phyloP scores from a whole-genome alignment of 2,797 vertebrate genomes.

The Macroramphosus scolopax region DNA sequence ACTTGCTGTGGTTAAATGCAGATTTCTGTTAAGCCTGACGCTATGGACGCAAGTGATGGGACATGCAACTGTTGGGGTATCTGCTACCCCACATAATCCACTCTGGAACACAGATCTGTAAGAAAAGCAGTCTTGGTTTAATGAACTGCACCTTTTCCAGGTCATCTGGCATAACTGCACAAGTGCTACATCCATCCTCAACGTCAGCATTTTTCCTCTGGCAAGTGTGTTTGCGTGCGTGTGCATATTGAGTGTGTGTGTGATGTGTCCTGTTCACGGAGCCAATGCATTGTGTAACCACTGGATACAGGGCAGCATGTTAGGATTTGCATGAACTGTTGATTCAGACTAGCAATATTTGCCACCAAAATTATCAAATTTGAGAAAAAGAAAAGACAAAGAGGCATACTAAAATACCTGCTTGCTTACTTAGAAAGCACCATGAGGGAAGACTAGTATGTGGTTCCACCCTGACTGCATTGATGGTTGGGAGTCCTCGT shows the following conservation, averaged over 20 bases:
- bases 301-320: conserved; percentile 81
- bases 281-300: conserved; percentile 78
- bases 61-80: conserved; percentile 57
- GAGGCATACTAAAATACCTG: conserved; percentile 65
- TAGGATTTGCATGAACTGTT: conserved; percentile 82
- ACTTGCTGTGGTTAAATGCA: conserved; percentile 77
- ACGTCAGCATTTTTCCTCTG: conserved; percentile 67
- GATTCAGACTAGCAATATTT: conserved; percentile 87
- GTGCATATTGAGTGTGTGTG: conserved; percentile 22
- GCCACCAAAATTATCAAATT: conserved; percentile 77
- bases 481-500: conserved; percentile 45
- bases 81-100: conserved; percentile 50
- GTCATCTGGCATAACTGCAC: conserved; percentile 73
- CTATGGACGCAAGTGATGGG: conserved; percentile 66
- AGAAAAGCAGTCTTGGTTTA: conserved; percentile 53
- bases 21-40: conserved; percentile 72
- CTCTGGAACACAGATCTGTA: conserved; percentile 63
- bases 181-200: conserved; percentile 72
- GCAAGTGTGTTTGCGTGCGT: conserved; percentile 38
- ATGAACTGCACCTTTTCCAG: conserved; percentile 68
- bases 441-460: conserved; percentile 58
- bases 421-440: conserved; percentile 69
- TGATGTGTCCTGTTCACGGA: conserved; percentile 75
- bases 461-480: conserved; percentile 61
- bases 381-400: conserved; percentile 59